Percentiles rank a stretch among this genome's conserved stretches.
phyloP scores from a whole-genome alignment of 2,113 vertebrate species.

The Nerophis lumbriciformis region DNA sequence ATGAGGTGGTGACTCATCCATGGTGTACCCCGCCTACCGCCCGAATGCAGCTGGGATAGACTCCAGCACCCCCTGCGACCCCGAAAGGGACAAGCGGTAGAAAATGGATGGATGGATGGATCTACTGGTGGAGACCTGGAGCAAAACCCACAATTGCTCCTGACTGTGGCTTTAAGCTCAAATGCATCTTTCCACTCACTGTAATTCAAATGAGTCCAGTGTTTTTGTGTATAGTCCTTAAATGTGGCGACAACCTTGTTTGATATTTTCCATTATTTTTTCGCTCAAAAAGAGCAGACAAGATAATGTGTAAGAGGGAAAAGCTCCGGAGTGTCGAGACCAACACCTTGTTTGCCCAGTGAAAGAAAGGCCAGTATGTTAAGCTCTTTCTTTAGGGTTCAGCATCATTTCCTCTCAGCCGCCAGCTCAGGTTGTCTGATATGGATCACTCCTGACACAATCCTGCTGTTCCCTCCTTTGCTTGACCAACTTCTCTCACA shows the following conservation, averaged over 20 bases:
- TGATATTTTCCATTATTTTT: not conserved
- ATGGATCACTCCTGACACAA: conserved; percentile 62
- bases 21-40: too few species aligned
- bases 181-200: not conserved
- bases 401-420: conserved; percentile 31
- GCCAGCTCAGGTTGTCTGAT: conserved; percentile 53
- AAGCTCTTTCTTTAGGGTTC: conserved; percentile 52
- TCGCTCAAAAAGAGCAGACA: not conserved
- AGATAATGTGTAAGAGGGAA: not conserved
- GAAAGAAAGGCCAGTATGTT: conserved; percentile 33
- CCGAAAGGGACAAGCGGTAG: too few species aligned
- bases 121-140: not conserved
- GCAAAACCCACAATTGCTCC: not conserved
- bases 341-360: conserved; percentile 18
- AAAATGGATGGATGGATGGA: not conserved
- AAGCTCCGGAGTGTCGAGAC: conserved; percentile 6
- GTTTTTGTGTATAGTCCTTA: not conserved
- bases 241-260: not conserved
- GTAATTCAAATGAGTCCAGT: not conserved
- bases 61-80: too few species aligned
- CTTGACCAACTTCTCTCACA: conserved; percentile 42
- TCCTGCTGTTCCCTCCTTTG: conserved; percentile 61
- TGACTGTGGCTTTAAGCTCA: not conserved
- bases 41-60: too few species aligned
- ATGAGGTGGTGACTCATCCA: too few species aligned